Evolutionary conservation across 1,140 invertebrate genomes (phyloP).

Genomic region (Orussus abietinus): DNA sequence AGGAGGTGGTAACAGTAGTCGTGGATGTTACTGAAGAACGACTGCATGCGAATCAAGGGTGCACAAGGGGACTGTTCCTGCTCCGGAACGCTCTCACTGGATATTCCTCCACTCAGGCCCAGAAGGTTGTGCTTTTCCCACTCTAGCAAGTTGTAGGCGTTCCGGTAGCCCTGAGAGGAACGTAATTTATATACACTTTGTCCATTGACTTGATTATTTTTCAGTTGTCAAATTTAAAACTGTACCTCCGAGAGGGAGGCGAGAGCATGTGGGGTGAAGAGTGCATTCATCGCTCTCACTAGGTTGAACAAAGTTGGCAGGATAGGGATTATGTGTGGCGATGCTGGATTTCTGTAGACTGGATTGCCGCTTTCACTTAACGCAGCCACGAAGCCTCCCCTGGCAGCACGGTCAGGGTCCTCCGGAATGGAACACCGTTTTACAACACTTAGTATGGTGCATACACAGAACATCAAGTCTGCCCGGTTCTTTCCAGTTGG

Average conservation of each 20-base stretch:
- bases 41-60: slow-evolving; percentile 76
- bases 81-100: slow-evolving; percentile 49
- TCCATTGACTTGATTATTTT: too few species aligned
- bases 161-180: slow-evolving; percentile 59
- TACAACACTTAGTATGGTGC: slow-evolving; percentile 74
- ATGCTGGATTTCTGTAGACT: slow-evolving; percentile 79
- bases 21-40: slow-evolving; percentile 66
- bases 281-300: slow-evolving; percentile 71
- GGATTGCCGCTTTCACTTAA: slow-evolving; percentile 72
- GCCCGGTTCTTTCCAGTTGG: slow-evolving; percentile 58
- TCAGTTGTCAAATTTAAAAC: too few species aligned
- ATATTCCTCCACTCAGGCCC: slow-evolving; percentile 53
- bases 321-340: slow-evolving; percentile 73
- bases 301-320: slow-evolving; percentile 74
- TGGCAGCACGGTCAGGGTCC: slow-evolving; percentile 70
- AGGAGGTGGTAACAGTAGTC: slow-evolving; percentile 76
- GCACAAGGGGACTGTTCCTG: slow-evolving; percentile 50
- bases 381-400: slow-evolving; percentile 77
- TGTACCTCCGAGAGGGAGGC: slow-evolving; percentile 58
- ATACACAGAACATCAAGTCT: slow-evolving; percentile 66
- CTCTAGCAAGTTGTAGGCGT: slow-evolving; percentile 67
- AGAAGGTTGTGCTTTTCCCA: slow-evolving; percentile 66
- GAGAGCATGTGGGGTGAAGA: slow-evolving; percentile 69
- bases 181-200: too few species aligned
- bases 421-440: slow-evolving; percentile 82